Conservation (phyloP, 2,888 invertebrate genomes). For the Lasioglossum morio region DNA sequence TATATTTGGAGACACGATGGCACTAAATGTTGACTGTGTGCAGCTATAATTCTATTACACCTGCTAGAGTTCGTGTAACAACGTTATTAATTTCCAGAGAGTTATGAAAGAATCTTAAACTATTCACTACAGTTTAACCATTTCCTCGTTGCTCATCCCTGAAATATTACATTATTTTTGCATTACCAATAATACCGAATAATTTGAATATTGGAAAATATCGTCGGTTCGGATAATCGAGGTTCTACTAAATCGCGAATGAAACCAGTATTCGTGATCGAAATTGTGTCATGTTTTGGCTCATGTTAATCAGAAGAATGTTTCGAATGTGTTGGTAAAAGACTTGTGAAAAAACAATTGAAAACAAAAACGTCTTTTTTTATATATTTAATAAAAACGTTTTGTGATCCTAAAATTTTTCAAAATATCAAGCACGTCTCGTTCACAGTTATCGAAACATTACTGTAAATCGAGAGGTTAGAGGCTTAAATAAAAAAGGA, state of each 20-base stretch:
- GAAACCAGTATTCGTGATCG: neutral
- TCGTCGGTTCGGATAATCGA: neutral
- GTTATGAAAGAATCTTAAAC: slow-evolving; percentile 23
- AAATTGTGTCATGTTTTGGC: neutral
- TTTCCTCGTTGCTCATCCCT: too few relatives aligned
- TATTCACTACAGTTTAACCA: neutral
- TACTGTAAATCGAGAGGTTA: neutral
- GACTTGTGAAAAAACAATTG: neutral
- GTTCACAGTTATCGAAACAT: neutral
- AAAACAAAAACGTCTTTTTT: neutral
- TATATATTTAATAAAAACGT: neutral
- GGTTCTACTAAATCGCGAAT: neutral
- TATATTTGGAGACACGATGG: slow-evolving; percentile 35
- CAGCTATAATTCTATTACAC: slow-evolving; percentile 48
- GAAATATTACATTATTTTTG: neutral
- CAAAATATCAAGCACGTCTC: neutral
- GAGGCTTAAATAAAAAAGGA: neutral
- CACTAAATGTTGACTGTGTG: slow-evolving; percentile 35
- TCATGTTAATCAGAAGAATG: neutral
- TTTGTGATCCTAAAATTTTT: neutral
- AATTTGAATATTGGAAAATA: neutral
- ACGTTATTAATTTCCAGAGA: slow-evolving; percentile 38
- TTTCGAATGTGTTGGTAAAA: neutral
- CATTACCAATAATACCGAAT: neutral
- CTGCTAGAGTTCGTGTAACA: slow-evolving; percentile 22